phyloP scores from a whole-genome alignment of 2,113 vertebrate species.

The Syrmaticus mikado region DNA sequence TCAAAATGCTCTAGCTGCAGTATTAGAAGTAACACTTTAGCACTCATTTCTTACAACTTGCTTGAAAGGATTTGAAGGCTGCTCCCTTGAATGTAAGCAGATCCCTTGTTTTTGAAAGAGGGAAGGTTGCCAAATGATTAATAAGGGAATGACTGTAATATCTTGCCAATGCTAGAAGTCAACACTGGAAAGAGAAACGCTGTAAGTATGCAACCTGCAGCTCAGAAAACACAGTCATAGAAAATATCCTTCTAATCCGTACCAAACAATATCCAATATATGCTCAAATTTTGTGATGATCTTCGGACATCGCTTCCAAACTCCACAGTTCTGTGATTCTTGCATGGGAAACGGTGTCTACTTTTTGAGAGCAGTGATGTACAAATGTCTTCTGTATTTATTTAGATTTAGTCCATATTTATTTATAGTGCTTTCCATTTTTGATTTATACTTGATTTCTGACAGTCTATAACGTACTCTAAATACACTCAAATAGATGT shows the following conservation, averaged over 20 bases:
- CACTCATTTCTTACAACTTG: neutral
- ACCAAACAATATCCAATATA: neutral
- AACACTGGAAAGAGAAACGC: neutral
- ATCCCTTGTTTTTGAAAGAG: neutral
- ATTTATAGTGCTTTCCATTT: neutral
- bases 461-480: neutral
- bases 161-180: neutral
- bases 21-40: neutral
- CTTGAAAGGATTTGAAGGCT: neutral
- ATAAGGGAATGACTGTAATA: conserved; percentile 9
- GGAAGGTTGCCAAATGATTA: conserved; percentile 18
- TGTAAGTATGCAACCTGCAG: neutral
- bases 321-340: neutral
- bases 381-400: neutral
- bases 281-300: neutral
- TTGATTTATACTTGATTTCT: neutral
- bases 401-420: neutral
- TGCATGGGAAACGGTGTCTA: neutral
- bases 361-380: neutral
- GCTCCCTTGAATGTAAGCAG: neutral
- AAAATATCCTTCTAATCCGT: neutral
- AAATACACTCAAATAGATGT: neutral
- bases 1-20: accelerated
- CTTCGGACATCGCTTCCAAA: too few relatives aligned
- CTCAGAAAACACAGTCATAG: neutral